Percentiles rank a stretch among this genome's conserved stretches.
These are phyloP conservation scores for Lucifuga dentata DNA, from an alignment of 2,113 vertebrate species.

Conservation along the genomic window DNA sequence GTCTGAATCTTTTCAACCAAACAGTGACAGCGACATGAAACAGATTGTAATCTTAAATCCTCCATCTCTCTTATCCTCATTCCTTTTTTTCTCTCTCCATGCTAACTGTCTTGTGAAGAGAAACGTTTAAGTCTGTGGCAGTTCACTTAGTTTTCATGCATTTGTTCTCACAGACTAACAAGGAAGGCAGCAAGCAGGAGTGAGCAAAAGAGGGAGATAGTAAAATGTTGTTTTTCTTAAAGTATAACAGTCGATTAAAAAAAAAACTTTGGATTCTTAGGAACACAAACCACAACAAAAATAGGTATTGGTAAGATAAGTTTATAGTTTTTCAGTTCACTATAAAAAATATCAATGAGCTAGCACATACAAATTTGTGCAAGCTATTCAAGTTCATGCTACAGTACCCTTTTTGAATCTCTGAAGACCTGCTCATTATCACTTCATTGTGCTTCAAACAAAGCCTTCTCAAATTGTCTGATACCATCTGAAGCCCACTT, in stretches of 20 bases:
- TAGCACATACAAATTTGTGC: no score
- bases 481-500: no score
- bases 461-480: no score
- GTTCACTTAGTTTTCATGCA: conserved; percentile 48
- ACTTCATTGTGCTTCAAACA: no score
- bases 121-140: conserved; percentile 52
- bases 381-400: no score
- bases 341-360: no score
- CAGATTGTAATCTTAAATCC: conserved; percentile 53
- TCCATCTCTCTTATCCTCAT: conserved; percentile 28
- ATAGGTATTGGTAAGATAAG: no score
- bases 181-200: conserved; percentile 26
- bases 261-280: conserved; percentile 43
- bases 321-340: no score
- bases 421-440: no score
- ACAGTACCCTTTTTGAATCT: no score
- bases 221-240: conserved; percentile 19
- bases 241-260: conserved; percentile 10
- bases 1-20: conserved; percentile 52
- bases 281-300: conserved; percentile 13
- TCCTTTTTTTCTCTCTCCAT: conserved; percentile 30
- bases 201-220: conserved; percentile 25
- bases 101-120: conserved; percentile 53
- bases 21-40: conserved; percentile 57
- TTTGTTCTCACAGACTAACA: conserved; percentile 46